These are phyloP conservation scores for Thamnaconus septentrionalis DNA, from an alignment of 2,113 vertebrate species.

Conservation along the genomic window DNA sequence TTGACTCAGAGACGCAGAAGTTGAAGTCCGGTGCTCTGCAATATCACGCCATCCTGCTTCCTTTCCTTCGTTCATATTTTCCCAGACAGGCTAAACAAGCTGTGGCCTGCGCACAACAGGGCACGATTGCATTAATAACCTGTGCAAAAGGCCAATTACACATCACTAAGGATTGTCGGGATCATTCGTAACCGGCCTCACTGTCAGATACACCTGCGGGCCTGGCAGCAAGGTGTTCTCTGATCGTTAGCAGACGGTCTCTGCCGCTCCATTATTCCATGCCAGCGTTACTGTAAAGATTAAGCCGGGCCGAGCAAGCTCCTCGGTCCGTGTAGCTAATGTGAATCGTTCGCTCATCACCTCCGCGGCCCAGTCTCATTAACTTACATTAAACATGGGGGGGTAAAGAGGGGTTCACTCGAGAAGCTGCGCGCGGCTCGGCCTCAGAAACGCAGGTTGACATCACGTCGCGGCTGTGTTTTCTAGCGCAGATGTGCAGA, in stretches of 20 bases:
- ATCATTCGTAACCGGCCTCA: slow-evolving; percentile 44
- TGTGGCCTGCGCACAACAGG: slow-evolving; percentile 30
- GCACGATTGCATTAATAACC: slow-evolving; percentile 51
- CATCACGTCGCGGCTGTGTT: too few relatives aligned
- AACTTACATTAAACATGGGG: too few relatives aligned
- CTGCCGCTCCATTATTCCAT: slow-evolving; percentile 1
- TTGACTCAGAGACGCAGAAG: too few relatives aligned
- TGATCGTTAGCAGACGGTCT: slow-evolving; percentile 24
- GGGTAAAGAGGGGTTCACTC: too few relatives aligned
- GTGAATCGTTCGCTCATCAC: slow-evolving; percentile 3
- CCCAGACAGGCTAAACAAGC: slow-evolving; percentile 43
- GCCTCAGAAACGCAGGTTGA: too few relatives aligned
- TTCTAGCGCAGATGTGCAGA: slow-evolving; percentile 6
- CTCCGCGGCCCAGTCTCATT: too few relatives aligned
- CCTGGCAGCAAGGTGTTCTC: slow-evolving; percentile 7
- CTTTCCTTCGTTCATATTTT: slow-evolving; percentile 31
- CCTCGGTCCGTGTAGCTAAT: neutral
- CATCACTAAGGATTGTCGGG: slow-evolving; percentile 46
- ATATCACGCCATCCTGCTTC: neutral
- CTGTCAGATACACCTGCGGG: slow-evolving; percentile 37
- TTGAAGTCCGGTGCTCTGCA: too few relatives aligned
- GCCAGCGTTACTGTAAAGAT: neutral
- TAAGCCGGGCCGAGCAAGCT: slow-evolving; percentile 2
- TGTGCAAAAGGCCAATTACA: slow-evolving; percentile 64
- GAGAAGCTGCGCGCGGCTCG: too few relatives aligned